These are phyloP conservation scores for Limnodromus scolopaceus DNA, from an alignment of 2,797 vertebrate species.

Conservation along the genomic window DNA sequence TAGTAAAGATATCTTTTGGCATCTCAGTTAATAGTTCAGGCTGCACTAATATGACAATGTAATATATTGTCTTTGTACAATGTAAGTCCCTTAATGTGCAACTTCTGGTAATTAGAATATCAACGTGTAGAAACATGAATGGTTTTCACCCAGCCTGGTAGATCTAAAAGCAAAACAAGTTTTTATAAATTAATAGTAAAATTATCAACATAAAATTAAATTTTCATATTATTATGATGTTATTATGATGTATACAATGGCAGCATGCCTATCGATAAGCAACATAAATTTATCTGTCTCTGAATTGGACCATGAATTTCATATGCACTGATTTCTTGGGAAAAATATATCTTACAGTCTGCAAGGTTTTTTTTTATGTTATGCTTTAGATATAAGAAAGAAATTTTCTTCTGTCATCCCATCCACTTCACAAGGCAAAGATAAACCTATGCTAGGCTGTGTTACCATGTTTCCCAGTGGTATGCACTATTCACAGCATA, in stretches of 20 bases:
- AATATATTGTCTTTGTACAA: conserved; percentile 30
- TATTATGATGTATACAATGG: neutral
- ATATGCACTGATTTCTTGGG: neutral
- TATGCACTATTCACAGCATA: neutral
- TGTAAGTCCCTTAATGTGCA: neutral
- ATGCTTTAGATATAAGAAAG: neutral
- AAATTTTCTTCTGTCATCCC: neutral
- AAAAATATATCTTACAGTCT: neutral
- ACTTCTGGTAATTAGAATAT: conserved; percentile 6
- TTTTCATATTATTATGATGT: neutral
- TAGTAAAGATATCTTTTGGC: conserved; percentile 15
- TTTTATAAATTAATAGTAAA: conserved; percentile 12
- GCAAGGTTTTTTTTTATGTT: neutral
- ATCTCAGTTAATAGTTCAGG: conserved; percentile 21
- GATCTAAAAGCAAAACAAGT: neutral
- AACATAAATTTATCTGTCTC: conserved; percentile 18
- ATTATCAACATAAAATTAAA: conserved; percentile 3
- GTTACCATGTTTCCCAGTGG: neutral
- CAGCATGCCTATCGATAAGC: neutral
- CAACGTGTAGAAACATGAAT: neutral
- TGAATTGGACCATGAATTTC: neutral
- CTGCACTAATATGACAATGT: conserved; percentile 24
- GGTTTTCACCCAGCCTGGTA: neutral
- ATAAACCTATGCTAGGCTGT: neutral
- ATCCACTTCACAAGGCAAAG: neutral